phyloP scores from a whole-genome alignment of 2,113 vertebrate species.

The Ceyx cyanopectus region DNA sequence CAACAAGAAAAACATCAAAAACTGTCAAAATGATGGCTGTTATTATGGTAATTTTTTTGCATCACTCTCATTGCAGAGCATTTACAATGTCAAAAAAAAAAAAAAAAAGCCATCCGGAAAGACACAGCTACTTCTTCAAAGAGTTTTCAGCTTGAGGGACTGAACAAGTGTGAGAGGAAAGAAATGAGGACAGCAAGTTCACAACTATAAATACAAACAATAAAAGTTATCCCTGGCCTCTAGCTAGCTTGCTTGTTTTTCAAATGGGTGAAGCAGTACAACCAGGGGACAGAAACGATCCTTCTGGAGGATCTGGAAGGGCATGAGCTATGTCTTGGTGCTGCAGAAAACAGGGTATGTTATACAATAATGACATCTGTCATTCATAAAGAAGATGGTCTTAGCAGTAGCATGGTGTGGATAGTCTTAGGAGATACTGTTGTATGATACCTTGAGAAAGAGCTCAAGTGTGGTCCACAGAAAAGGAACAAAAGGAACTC shows the following conservation, averaged over 20 bases:
- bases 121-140: neutral
- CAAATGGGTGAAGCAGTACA: neutral
- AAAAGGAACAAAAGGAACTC: neutral
- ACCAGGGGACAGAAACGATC: neutral
- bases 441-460: neutral
- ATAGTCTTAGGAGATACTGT: neutral
- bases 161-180: neutral
- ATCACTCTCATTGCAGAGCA: neutral
- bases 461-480: neutral
- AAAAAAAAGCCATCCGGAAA: neutral
- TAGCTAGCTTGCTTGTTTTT: neutral
- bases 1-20: neutral
- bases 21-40: neutral
- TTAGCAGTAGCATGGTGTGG: neutral
- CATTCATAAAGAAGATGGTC: neutral
- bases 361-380: neutral
- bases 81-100: neutral
- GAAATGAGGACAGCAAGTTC: conserved; percentile 8
- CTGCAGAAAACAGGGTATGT: neutral
- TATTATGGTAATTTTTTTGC: conserved; percentile 15
- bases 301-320: neutral
- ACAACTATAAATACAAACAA: conserved; percentile 6
- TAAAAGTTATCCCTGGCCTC: neutral
- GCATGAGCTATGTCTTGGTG: neutral
- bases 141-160: conserved; percentile 9